Evolutionary conservation across 2,797 vertebrate genomes (phyloP).

Genomic region (Psittacula echo): DNA sequence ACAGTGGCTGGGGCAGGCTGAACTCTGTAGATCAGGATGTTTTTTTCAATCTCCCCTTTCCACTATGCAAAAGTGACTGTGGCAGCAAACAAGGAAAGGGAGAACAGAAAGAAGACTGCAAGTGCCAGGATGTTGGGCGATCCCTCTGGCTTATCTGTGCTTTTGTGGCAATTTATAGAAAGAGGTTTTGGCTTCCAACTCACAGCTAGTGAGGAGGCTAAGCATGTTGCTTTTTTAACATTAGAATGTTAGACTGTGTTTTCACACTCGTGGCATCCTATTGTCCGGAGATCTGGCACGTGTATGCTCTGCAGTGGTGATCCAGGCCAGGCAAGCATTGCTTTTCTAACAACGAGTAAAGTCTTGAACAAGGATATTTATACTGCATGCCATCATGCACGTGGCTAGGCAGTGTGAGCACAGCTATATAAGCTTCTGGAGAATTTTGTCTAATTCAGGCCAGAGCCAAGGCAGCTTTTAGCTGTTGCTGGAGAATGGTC

Average conservation of each 20-base stretch:
- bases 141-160: not conserved
- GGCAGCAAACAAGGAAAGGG: not conserved
- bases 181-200: not conserved
- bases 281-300: not conserved
- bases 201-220: not conserved
- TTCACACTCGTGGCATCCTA: not conserved
- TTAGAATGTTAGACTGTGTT: not conserved
- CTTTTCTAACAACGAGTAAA: not conserved
- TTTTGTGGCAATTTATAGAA: not conserved
- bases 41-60: not conserved
- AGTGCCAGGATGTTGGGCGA: rapidly evolving
- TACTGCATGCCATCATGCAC: not conserved
- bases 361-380: not conserved
- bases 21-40: not conserved
- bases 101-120: not conserved
- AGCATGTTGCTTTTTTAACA: not conserved
- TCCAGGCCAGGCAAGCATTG: not conserved
- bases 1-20: not conserved
- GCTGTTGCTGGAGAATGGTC: not conserved
- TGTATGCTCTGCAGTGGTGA: not conserved
- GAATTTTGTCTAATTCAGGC: not conserved
- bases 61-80: not conserved
- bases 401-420: not conserved
- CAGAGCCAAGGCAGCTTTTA: not conserved
- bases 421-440: not conserved